phyloP scores from a whole-genome alignment of 2,113 vertebrate genomes.

The Phodopus roborovskii region DNA sequence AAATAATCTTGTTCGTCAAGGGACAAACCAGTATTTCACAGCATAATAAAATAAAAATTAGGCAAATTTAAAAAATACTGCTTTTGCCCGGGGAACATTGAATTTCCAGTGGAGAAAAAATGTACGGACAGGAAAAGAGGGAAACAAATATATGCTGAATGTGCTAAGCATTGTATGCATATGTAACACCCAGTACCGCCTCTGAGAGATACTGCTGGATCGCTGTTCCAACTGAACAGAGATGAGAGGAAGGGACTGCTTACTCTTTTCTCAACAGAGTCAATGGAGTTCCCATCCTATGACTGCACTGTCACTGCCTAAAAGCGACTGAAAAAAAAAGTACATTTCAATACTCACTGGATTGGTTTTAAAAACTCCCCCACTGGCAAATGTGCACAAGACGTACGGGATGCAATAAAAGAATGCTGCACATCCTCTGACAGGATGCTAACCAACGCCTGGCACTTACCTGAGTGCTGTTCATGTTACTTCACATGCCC shows the following conservation, averaged over 20 bases:
- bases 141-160: neutral
- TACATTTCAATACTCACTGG: neutral
- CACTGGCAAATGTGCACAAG: neutral
- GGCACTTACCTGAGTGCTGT: neutral
- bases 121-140: neutral
- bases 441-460: neutral
- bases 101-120: neutral
- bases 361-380: neutral
- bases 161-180: neutral
- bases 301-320: neutral
- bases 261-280: neutral
- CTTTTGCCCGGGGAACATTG: neutral
- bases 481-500: neutral
- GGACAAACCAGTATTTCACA: neutral
- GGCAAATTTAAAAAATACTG: neutral
- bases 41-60: conserved; percentile 9
- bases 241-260: neutral
- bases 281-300: neutral
- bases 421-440: neutral
- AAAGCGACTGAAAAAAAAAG: conserved; percentile 45
- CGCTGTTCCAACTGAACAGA: neutral
- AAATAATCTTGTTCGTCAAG: conserved; percentile 7
- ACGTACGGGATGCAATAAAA: neutral
- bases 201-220: neutral
- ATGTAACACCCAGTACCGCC: no score